Base-by-base conservation (phyloP, 2,797 vertebrate species). In the Simalia tracyae region DNA sequence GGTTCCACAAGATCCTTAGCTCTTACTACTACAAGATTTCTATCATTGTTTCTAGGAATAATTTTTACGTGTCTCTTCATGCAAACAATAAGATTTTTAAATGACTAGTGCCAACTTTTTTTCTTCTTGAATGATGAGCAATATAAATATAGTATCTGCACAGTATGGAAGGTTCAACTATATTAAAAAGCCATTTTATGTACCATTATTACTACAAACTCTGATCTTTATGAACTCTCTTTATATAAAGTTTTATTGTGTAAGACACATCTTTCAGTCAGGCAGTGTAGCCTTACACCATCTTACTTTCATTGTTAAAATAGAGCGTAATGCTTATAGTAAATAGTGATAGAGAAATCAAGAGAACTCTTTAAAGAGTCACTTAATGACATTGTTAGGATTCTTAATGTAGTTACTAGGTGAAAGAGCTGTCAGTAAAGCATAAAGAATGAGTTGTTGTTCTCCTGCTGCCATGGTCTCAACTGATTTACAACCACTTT, bases 401-500 rank as follows among this genome's bases (percentile, higher is more conserved):
- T 98, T 98, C 97, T 96, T 95, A 94, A 96, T 94, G 95, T 95
- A 96, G 97, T 96, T 94, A 95, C 95, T 93, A 93, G 92, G 97
- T 97, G 95, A 97, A 97, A 97, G 95, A 97, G 94, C 97, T 94
- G 97, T 96, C 96, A 96, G 94, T 94, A 95, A 96, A 94, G 94
- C 96, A 97, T 97, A 97, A 98, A 98, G 97, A 97, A 98, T 98
- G 98, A 36, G 36, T 36, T 98, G 97, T 96, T 98, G 97, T 98
- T 98, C 97, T 97, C 96, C 96, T 97, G 91, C 97, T 98, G 98
- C 98, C 97, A 97, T 96, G 96, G 97, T 95, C 95, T 96, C 94
- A 96, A 95, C 97, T 99, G 98, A 99, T 99, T 99, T 99, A 99
- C 98, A 98, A 97, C 97, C 97, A 96, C 95, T 98, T 98, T 97